Percentiles rank a stretch among this genome's conserved stretches.
These are phyloP conservation scores for Trachelus troglodyta DNA, from an alignment of 2,888 invertebrate genomes.

Conservation along the genomic window DNA sequence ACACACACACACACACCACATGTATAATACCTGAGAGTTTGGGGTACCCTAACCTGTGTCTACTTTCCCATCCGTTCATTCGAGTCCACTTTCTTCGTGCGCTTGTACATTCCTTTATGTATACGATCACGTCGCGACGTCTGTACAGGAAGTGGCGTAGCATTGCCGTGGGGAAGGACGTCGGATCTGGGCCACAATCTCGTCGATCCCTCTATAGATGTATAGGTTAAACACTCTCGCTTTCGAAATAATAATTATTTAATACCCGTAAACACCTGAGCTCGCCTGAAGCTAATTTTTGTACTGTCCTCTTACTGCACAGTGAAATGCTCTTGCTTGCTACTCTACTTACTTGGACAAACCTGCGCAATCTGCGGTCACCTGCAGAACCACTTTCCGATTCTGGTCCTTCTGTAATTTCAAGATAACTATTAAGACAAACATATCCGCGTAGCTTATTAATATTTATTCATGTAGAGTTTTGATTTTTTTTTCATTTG, in stretches of 20 bases:
- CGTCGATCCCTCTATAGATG: constrained; percentile 5
- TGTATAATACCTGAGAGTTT: not conserved
- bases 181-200: constrained; percentile 55
- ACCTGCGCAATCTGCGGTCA: not conserved
- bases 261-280: constrained; percentile 43
- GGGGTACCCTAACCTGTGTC: constrained; percentile 32
- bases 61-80: constrained; percentile 54
- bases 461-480: not conserved
- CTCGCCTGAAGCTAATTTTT: not conserved
- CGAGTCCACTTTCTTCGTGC: constrained; percentile 55
- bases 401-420: not conserved
- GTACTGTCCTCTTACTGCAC: not conserved
- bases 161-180: constrained; percentile 66
- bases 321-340: constrained; percentile 41
- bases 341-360: not conserved
- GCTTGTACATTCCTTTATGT: constrained; percentile 36
- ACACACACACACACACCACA: not conserved
- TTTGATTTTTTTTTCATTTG: not conserved
- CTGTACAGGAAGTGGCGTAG: constrained; percentile 54
- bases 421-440: not conserved
- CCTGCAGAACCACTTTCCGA: not conserved
- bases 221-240: constrained; percentile 52
- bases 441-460: not conserved
- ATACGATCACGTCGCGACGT: not conserved
- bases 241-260: constrained; percentile 65